Evolutionary conservation across 1,140 invertebrate genomes (phyloP), one percentile per base, ranked within the genome.

Genomic region (Sycophaga agraensis): DNA sequence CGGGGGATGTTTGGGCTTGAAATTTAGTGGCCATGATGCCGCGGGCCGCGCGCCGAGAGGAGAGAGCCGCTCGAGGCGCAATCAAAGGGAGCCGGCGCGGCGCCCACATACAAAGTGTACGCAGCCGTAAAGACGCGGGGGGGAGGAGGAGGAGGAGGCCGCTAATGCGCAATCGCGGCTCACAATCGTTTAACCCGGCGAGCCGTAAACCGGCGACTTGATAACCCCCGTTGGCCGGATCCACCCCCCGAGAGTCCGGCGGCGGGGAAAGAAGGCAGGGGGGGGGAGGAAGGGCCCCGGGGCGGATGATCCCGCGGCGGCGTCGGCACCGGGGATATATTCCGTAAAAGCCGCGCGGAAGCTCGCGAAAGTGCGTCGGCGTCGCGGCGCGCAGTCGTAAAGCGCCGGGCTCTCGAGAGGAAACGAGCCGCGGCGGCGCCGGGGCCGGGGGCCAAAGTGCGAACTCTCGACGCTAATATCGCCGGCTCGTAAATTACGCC

Each of bases 401-500:
- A 14, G 37, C 4, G 37, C 6, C 4, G 14, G 37, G 14, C 3
- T 6, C 8, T 39, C 3, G 14, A 14, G 6, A 14, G 6, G 37
- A 6, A n/a, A 9, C 6, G 31, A 34, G 28, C 28, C 26, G 28
- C 17, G 5, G 7, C 46, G 46, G n/a, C n/a, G n/a, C n/a, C n/a
- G n/a, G n/a, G n/a, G n/a, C 14, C 46, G 17, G 48, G 16, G 16
- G 2, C 48, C 35, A 24, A 28, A 7, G 24, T 24, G 46, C 45
- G 59, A 61, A 65, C 66, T 63, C 62, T 51, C 60, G 59, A 59
- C 61, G 64, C 66, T 71, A 71, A 71, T 69, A 71, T 69, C 68
- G 62, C 62, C n/a, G 53, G 64, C 70, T 71, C 70, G 66, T 71
- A 71, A 71, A 71, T 71, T 69, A 71, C 60, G 7, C 48, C 66